Base-by-base conservation (phyloP, 2,797 vertebrate species). In the Chaunax sp. region DNA sequence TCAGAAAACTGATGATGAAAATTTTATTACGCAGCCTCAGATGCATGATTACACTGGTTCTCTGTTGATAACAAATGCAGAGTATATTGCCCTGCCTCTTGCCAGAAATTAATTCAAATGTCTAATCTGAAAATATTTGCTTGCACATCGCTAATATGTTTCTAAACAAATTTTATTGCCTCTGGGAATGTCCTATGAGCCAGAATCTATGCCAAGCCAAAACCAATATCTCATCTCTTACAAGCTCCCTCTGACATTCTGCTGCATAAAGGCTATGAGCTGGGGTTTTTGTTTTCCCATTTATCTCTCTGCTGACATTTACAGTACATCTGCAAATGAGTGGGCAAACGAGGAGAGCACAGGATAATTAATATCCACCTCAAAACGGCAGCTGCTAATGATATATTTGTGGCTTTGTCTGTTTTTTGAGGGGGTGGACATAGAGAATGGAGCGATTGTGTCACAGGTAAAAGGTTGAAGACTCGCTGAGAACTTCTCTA, bases 151-250 rank as follows among this genome's bases (percentile, higher is more conserved):
- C 66, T 84, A 81, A 84, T 87, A 82, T 49, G 46, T 82, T 83
- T 77, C 69, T 68, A 78, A 84, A 86, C 81, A 82, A n/a, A 71
- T 90, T 75, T 70, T 37, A 83, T 77, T 75, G 69, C 86, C 55
- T 75, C 46, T 43, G 62, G 75, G 54, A 75, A 71, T 72, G 73
- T 89, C 83, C 81, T 85, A 78, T 76, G 81, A 87, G 85, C 82
- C 78, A 76, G 75, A 78, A 81, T 87, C 80, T 74, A 63, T 69
- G 67, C 81, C 78, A 19, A 81, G 75, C 83, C 84, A 89, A 88
- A 90, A 87, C 90, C 83, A 84, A 94, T 93, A 89, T 89, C 84
- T 93, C 90, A 93, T 90, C 84, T 90, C 84, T 74, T 87, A 86
- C 89, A 86, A 89, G 85, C 83, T 86, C 69, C 70, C 75, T 54